phyloP scores from a whole-genome alignment of 2,113 vertebrate species.

The Lepisosteus osseus region DNA sequence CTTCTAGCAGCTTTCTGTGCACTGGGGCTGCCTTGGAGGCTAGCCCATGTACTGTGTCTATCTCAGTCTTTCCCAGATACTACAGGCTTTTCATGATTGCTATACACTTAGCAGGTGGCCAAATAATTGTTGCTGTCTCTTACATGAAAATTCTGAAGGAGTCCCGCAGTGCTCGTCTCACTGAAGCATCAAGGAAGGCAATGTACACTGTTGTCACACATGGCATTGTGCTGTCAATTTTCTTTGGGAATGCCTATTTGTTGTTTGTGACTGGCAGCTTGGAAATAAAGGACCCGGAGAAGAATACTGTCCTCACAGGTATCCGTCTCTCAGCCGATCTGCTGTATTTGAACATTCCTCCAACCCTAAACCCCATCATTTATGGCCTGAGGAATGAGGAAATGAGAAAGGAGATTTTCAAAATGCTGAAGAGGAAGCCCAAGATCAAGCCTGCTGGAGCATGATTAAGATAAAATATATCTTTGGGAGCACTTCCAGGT shows the following conservation, averaged over 20 bases:
- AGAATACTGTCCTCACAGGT: background rate
- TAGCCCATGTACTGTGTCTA: background rate
- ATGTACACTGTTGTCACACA: background rate
- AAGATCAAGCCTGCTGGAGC: background rate
- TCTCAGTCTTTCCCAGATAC: slow-evolving; percentile 1
- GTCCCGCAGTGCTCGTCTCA: background rate
- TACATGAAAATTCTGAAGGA: slow-evolving; percentile 9
- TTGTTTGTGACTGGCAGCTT: slow-evolving; percentile 11
- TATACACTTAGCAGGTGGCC: background rate
- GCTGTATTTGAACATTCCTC: background rate
- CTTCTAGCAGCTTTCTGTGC: slow-evolving; percentile 8
- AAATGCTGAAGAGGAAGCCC: slow-evolving; percentile 4
- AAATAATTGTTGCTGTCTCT: slow-evolving; percentile 1
- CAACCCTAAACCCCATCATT: background rate
- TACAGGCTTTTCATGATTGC: slow-evolving; percentile 3
- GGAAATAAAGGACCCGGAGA: background rate
- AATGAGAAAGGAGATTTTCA: background rate
- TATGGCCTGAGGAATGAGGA: slow-evolving; percentile 1
- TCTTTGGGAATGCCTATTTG: slow-evolving; percentile 2
- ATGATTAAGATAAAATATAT: background rate
- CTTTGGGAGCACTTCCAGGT: no score
- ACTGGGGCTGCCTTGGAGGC: slow-evolving; percentile 5
- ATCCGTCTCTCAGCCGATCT: background rate
- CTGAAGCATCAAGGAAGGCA: slow-evolving; percentile 1
- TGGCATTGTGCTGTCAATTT: slow-evolving; percentile 1